These are phyloP conservation scores for Hippopotamyrus pictus DNA, from an alignment of 2,797 vertebrate genomes.

Conservation along the genomic window DNA sequence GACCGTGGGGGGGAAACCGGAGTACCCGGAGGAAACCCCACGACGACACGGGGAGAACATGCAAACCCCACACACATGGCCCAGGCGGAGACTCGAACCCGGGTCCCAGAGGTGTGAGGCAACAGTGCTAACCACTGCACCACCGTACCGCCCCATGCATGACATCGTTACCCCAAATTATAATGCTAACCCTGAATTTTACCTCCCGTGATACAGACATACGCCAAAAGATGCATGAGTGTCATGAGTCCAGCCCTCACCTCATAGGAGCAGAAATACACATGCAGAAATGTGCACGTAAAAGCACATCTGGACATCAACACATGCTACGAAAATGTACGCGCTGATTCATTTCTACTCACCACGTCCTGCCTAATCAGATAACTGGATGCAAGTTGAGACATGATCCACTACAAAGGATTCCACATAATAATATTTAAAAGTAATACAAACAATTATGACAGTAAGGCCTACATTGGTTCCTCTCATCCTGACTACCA, in stretches of 20 bases:
- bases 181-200: background rate
- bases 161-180: background rate
- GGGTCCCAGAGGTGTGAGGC: too few relatives aligned
- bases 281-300: background rate
- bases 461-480: conserved; percentile 35
- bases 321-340: background rate
- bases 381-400: background rate
- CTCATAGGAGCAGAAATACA: background rate
- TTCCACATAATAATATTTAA: background rate
- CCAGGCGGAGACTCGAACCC: too few relatives aligned
- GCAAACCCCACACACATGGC: too few relatives aligned
- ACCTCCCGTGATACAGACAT: background rate
- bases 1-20: too few relatives aligned
- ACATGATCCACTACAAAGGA: conserved; percentile 16
- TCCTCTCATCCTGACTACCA: background rate
- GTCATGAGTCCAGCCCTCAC: background rate
- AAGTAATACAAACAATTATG: conserved; percentile 31
- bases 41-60: too few relatives aligned
- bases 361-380: background rate
- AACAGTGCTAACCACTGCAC: too few relatives aligned
- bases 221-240: background rate
- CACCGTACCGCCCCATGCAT: too few relatives aligned
- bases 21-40: too few relatives aligned
- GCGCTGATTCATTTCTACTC: background rate
- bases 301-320: background rate